Percentiles rank a stretch among this genome's conserved stretches.
phyloP scores from a whole-genome alignment of 2,113 vertebrate species.

The Lonchura striata region DNA sequence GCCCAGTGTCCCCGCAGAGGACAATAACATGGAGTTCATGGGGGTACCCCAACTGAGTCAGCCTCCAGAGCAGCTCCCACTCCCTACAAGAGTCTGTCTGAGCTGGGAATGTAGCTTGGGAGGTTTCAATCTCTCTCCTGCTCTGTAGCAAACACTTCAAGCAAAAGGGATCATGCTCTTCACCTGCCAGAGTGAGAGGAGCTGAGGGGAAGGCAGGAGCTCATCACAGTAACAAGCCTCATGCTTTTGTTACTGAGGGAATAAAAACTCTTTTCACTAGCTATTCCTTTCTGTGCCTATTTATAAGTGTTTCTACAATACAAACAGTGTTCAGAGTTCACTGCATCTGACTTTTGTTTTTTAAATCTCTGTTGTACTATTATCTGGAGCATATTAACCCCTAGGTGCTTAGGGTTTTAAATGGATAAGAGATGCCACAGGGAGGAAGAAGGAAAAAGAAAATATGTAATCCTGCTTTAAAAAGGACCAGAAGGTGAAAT shows the following conservation, averaged over 20 bases:
- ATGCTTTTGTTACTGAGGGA: slow-evolving; percentile 18
- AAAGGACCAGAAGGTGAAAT: slow-evolving; percentile 32
- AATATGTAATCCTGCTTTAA: slow-evolving; percentile 15
- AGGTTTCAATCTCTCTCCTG: not conserved
- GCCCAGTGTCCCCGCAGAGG: too few relatives aligned
- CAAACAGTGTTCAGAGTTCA: not conserved
- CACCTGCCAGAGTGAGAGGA: slow-evolving; percentile 28
- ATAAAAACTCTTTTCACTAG: slow-evolving; percentile 21
- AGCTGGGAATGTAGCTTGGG: not conserved
- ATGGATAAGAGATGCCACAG: slow-evolving; percentile 1
- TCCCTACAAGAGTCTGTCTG: not conserved
- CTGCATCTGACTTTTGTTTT: not conserved
- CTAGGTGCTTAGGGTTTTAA: slow-evolving; percentile 16
- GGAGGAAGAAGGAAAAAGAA: not conserved
- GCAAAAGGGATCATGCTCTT: not conserved
- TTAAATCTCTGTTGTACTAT: not conserved
- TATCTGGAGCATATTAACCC: slow-evolving; percentile 39
- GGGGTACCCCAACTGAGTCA: not conserved
- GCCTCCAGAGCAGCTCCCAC: not conserved
- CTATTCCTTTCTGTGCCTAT: slow-evolving; percentile 6
- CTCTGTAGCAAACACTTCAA: slow-evolving; percentile 9
- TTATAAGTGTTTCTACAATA: slow-evolving; percentile 41
- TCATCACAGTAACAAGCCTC: not conserved
- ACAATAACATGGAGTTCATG: not conserved
- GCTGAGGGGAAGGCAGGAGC: not conserved